Evolutionary conservation across 2,113 vertebrate species (phyloP).

Genomic region (Malurus cyaneus): DNA sequence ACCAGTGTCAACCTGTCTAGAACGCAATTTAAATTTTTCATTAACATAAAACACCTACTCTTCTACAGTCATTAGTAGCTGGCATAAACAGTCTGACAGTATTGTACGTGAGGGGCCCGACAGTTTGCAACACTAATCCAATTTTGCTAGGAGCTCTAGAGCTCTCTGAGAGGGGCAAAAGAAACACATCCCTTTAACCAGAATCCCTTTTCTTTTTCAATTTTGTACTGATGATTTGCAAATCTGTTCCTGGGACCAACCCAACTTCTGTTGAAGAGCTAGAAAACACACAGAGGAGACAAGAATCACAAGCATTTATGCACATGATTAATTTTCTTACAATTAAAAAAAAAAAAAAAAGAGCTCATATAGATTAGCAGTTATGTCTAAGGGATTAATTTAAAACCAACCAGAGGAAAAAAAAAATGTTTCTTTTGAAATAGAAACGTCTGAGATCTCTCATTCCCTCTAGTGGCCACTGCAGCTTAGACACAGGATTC

Average conservation of each 20-base stretch:
- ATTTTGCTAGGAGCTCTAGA: not conserved
- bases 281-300: not conserved
- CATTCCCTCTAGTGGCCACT: conserved; percentile 24
- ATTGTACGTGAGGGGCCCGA: conserved; percentile 20
- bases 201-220: not conserved
- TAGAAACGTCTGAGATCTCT: not conserved
- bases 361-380: not conserved
- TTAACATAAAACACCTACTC: conserved; percentile 38
- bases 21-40: conserved; percentile 57
- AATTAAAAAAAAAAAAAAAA: not conserved
- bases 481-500: not conserved
- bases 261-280: not conserved
- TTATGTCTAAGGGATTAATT: not conserved
- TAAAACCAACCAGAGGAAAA: not conserved
- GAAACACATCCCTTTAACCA: not conserved
- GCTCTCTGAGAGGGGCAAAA: not conserved
- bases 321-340: not conserved
- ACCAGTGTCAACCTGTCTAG: conserved; percentile 60
- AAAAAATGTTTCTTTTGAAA: not conserved
- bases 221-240: not conserved
- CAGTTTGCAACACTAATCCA: conserved; percentile 9
- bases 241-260: not conserved
- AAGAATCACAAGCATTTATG: not conserved
- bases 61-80: conserved; percentile 46
- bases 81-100: conserved; percentile 51